Percentiles rank a stretch among this genome's conserved stretches.
Conservation (phyloP, 2,113 vertebrate species). For the Charadrius vociferus region DNA sequence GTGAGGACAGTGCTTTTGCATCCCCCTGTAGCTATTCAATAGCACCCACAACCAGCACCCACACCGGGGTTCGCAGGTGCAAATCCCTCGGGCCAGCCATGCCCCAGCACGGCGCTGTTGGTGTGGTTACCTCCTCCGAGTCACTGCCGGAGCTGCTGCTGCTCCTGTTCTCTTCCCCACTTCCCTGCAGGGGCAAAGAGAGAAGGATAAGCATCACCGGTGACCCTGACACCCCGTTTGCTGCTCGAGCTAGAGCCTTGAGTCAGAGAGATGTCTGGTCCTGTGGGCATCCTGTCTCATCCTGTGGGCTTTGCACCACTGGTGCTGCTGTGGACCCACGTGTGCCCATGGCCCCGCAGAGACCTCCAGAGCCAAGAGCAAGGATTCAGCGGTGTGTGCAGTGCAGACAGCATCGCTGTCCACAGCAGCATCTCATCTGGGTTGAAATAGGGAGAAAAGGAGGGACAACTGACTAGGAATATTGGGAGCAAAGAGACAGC, state of each 20-base stretch:
- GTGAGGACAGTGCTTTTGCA: not conserved
- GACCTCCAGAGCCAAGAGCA: not conserved
- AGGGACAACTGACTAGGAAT: not conserved
- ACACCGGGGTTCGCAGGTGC: not conserved
- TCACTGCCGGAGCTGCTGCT: conserved; percentile 1
- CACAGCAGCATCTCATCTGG: not conserved
- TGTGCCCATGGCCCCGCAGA: not conserved
- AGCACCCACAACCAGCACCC: not conserved
- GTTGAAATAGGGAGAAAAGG: not conserved
- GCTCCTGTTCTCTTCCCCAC: not conserved
- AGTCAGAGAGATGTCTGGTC: not conserved
- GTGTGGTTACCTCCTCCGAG: conserved; percentile 38
- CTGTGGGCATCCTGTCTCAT: not conserved
- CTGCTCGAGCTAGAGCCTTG: accelerated
- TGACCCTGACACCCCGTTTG: not conserved
- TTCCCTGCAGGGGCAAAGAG: not conserved
- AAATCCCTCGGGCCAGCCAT: not conserved
- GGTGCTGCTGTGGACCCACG: not conserved
- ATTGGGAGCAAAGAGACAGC: not conserved
- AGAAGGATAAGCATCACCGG: not conserved
- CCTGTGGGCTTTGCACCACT: not conserved
- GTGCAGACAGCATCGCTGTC: not conserved
- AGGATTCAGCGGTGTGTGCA: not conserved
- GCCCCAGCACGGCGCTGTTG: not conserved
- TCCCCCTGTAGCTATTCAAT: not conserved